Base-by-base conservation (phyloP, 2,888 invertebrate species). In the Ectemnius cavifrons region DNA sequence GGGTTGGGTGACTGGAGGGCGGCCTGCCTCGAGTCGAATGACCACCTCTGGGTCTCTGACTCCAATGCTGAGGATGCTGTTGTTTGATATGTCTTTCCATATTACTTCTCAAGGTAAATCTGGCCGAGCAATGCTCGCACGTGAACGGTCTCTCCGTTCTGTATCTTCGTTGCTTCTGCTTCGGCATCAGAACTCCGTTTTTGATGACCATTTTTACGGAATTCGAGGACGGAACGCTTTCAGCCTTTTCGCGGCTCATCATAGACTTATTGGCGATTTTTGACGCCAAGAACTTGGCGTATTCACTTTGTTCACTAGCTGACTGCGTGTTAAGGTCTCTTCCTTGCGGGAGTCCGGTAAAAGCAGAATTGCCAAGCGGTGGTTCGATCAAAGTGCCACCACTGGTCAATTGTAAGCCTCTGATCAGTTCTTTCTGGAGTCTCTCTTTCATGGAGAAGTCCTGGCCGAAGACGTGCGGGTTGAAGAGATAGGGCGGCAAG, bases 31-130 rank as follows among this genome's bases (percentile, higher is more conserved):
- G 90, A 28, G 91, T 92, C 2, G 92, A 92, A 58, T 94, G 92
- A 0, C 93, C 93, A 2, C 93, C 93, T 28, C 94, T 91, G 83
- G 96, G 95, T 56, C 96, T 92, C 78, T 96, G 95, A 66, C 96
- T 96, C 95, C 97, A 97, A 87, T 94, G 95, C 77, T 97, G 96
- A 0, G 97, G 97, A 92, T 98, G 98, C 84, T 98, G 97, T 85
- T 97, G 97, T 88, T 98, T 98, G 2, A 98, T 96, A 85, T 98
- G 98, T 0, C 97, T 93, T 90, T 98, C 98, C 97, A 98, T 98
- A 85, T 98, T 98, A 11, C 97, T 97, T n/a, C 97, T 93, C 13
- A 98, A 92, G 0, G 98, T 98, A 87, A 98, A 98, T 66, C 96
- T 93, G 0, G 97, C 97, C 0, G 96, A 95, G 90, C 98, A 98